Evolutionary conservation across 2,113 vertebrate genomes (phyloP).

Genomic region (Bos taurus): ARS-UCD2.0 NC_037335.1:38819001-38819500

Average conservation of each 20-base stretch:
- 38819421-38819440: background rate
- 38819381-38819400: background rate
- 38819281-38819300: background rate
- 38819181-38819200: rapidly evolving
- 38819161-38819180: background rate
- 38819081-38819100: background rate
- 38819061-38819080: background rate
- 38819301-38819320: background rate
- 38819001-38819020: background rate
- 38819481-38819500: background rate
- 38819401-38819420: background rate
- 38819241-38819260: background rate
- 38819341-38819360: rapidly evolving
- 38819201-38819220: too few species aligned
- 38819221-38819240: rapidly evolving
- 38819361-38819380: background rate
- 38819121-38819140: rapidly evolving
- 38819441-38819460: background rate
- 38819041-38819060: background rate
- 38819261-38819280: background rate
- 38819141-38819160: background rate
- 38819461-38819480: too few species aligned
- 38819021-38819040: background rate
- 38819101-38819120: background rate
- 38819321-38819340: background rate